A percentile compares a stretch with the other conserved stretches of the same genome.
phyloP scores from a whole-genome alignment of 2,888 invertebrate species.

The Hofmannophila pseudospretella region DNA sequence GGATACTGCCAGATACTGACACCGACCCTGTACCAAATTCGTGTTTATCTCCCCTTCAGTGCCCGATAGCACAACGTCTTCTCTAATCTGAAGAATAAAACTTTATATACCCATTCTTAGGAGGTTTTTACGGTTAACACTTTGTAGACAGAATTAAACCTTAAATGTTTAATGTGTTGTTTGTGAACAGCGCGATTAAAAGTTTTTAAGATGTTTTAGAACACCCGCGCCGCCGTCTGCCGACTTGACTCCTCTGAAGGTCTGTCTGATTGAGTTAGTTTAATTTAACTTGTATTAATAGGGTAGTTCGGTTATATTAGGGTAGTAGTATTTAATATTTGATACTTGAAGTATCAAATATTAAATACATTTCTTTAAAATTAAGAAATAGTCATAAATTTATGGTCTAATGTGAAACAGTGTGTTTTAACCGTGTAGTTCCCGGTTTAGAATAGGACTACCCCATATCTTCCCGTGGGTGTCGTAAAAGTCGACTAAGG shows the following conservation, averaged over 20 bases:
- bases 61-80: conserved; percentile 45
- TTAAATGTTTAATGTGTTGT: conserved; percentile 66
- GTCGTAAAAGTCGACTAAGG: too few relatives aligned
- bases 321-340: too few relatives aligned
- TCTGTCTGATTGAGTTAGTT: background rate
- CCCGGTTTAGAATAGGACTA: too few relatives aligned
- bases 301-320: too few relatives aligned
- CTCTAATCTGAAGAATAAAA: conserved; percentile 71
- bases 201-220: conserved; percentile 58
- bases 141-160: conserved; percentile 64
- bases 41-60: conserved; percentile 64
- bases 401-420: too few relatives aligned
- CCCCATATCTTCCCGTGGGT: too few relatives aligned
- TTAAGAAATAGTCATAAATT: too few relatives aligned
- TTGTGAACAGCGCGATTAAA: conserved; percentile 54
- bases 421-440: too few relatives aligned
- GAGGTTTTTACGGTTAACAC: conserved; percentile 60
- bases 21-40: conserved; percentile 10
- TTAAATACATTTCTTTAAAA: too few relatives aligned
- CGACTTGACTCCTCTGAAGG: background rate
- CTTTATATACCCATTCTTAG: conserved; percentile 67
- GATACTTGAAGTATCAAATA: too few relatives aligned
- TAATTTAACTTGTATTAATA: background rate
- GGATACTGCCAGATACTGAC: too few relatives aligned
- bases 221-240: conserved; percentile 17